A percentile compares a stretch with the other conserved stretches of the same genome.
Conservation (phyloP, 2,797 vertebrate genomes). For the Steatocranus sp. region DNA sequence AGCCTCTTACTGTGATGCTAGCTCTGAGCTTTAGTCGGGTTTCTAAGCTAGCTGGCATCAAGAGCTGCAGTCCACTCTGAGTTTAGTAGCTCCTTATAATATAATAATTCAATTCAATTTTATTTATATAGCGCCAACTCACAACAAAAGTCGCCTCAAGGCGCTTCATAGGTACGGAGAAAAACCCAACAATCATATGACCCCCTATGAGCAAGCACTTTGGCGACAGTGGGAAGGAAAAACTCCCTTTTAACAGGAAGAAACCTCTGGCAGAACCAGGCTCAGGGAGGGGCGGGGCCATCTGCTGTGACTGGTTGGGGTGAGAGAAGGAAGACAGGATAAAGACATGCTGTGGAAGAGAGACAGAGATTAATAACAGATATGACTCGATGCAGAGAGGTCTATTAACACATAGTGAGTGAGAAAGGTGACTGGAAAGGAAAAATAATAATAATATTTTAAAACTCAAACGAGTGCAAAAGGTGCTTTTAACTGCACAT, state of each 20-base stretch:
- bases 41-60: neutral
- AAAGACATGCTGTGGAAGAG: neutral
- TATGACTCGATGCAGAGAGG: fast-evolving
- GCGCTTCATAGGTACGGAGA: fast-evolving
- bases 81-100: neutral
- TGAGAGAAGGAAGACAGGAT: neutral
- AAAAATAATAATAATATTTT: neutral
- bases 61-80: neutral
- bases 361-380: neutral
- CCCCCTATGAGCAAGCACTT: neutral
- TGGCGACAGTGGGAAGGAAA: neutral
- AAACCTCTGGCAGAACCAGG: fast-evolving
- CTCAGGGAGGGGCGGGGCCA: neutral
- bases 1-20: neutral
- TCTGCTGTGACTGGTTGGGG: fast-evolving
- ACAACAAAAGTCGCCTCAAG: neutral
- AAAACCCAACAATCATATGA: neutral
- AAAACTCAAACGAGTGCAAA: neutral
- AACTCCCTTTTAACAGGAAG: neutral
- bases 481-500: neutral
- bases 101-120: neutral
- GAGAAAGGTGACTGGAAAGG: neutral
- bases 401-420: fast-evolving
- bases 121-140: neutral
- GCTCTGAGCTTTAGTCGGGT: neutral